Percentiles rank a stretch among this genome's conserved stretches.
Evolutionary conservation across 23 tunicate species (phyloP).

Genomic region (Clavelina lepadiformis): DNA sequence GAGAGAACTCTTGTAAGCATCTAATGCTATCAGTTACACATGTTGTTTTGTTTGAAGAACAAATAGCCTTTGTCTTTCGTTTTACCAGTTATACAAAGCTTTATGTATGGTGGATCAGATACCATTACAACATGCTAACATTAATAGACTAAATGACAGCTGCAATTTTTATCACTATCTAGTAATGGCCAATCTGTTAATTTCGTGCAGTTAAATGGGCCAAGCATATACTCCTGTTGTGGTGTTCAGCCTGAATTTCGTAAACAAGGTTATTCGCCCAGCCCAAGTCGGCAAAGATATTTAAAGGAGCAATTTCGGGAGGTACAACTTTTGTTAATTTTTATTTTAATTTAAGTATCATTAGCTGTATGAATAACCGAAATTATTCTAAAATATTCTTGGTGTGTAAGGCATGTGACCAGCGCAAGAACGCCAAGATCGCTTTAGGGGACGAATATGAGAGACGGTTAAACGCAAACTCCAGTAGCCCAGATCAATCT

Average conservation of each 20-base stretch:
- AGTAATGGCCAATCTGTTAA: no score
- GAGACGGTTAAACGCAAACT: conserved; percentile 44
- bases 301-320: conserved; percentile 58
- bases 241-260: conserved; percentile 78
- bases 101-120: no score
- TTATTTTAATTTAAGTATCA: neutral
- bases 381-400: neutral
- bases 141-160: no score
- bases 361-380: neutral
- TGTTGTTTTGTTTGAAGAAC: neutral
- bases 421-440: conserved; percentile 1
- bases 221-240: conserved; percentile 45
- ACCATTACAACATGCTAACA: no score
- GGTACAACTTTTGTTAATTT: conserved; percentile 18
- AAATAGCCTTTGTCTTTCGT: neutral
- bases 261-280: conserved; percentile 41
- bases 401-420: conserved; percentile 3
- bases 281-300: conserved; percentile 54
- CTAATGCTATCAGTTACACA: no score
- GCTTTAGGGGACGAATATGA: conserved; percentile 34
- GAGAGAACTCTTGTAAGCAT: no score
- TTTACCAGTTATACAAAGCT: no score
- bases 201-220: conserved; percentile 24
- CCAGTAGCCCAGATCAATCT: conserved; percentile 63
- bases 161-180: no score